These are phyloP conservation scores for Cephus sareptanus DNA, from an alignment of 2,888 invertebrate genomes.

Conservation along the genomic window DNA sequence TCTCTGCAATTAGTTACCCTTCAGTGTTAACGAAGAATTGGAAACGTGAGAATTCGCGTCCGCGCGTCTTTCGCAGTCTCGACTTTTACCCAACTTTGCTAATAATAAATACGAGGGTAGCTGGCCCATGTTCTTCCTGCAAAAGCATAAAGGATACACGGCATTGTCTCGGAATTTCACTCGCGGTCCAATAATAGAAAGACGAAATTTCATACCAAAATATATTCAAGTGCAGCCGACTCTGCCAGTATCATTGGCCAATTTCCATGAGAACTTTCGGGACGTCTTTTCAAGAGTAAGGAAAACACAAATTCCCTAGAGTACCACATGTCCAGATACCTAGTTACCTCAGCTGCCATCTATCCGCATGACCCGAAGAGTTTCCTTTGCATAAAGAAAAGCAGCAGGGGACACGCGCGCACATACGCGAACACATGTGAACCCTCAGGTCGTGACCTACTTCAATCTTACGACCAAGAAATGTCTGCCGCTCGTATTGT, in stretches of 20 bases:
- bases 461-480: slow-evolving; percentile 11
- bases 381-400: slow-evolving; percentile 12
- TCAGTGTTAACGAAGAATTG: background rate
- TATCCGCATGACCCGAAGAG: slow-evolving; percentile 8
- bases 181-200: background rate
- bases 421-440: background rate
- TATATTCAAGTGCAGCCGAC: background rate
- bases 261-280: slow-evolving; percentile 38
- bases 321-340: background rate
- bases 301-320: slow-evolving; percentile 8
- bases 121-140: background rate
- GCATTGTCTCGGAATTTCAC: background rate
- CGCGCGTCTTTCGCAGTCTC: background rate
- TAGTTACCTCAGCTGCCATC: background rate
- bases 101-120: background rate
- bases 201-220: background rate
- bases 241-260: slow-evolving; percentile 37
- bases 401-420: slow-evolving; percentile 12
- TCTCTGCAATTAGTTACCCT: background rate
- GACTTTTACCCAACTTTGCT: background rate
- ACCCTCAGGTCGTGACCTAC: slow-evolving; percentile 18
- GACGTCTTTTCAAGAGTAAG: slow-evolving; percentile 35
- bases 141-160: background rate
- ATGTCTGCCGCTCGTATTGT: slow-evolving; percentile 25
- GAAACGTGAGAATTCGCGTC: background rate